phyloP scores from a whole-genome alignment of 2,888 invertebrate species.

The Suillia variegata region DNA sequence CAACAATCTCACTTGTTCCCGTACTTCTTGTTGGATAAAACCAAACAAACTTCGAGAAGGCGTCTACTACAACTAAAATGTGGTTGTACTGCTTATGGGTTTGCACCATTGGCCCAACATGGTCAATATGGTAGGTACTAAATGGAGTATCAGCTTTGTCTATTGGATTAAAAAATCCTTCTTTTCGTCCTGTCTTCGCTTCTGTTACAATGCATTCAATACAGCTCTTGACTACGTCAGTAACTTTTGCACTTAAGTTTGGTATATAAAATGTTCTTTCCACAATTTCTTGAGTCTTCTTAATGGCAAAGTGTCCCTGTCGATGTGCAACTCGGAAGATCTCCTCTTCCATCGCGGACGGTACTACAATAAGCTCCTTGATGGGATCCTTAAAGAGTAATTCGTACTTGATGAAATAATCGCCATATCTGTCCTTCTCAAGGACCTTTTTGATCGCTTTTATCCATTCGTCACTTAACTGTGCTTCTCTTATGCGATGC shows the following conservation, averaged over 20 bases:
- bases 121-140: no score
- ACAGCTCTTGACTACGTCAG: no score
- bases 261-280: slow-evolving; percentile 21
- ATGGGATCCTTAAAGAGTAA: neutral
- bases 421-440: neutral
- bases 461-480: neutral
- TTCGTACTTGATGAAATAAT: neutral
- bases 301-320: slow-evolving; percentile 17
- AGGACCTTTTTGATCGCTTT: slow-evolving; percentile 6
- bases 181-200: neutral
- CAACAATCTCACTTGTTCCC: no score
- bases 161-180: no score
- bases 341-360: slow-evolving; percentile 21
- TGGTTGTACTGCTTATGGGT: no score
- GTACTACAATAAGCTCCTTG: no score
- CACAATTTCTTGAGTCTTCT: slow-evolving; percentile 24
- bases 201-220: neutral
- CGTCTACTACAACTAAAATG: no score
- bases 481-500: neutral
- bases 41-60: no score
- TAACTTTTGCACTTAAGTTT: slow-evolving; percentile 13
- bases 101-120: no score
- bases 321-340: slow-evolving; percentile 20
- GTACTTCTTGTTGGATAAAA: no score
- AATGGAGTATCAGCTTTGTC: no score